Evolutionary conservation across 2,888 invertebrate species (phyloP).

Genomic region (Athripsodes cinereus): DNA sequence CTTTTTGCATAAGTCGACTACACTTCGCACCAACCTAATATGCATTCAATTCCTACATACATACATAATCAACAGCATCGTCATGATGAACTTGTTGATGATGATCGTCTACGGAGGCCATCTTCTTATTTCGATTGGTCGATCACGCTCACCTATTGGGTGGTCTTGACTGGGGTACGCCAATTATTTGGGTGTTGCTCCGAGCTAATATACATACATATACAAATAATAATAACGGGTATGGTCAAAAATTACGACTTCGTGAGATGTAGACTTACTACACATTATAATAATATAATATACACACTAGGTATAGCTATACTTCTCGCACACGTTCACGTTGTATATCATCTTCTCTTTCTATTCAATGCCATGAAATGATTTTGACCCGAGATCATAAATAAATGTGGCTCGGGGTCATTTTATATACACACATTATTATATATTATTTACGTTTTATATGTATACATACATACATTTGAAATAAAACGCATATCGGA

Average conservation of each 20-base stretch:
- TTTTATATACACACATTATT: neutral
- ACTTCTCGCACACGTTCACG: neutral
- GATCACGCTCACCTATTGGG: conserved; percentile 17
- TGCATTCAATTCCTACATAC: no score
- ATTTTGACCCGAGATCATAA: conserved; percentile 22
- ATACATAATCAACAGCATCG: no score
- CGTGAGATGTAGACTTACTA: conserved; percentile 9
- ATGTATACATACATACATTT: no score
- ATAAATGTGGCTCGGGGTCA: conserved; percentile 14
- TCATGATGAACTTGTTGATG: no score
- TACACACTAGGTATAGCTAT: no score
- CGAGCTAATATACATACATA: no score
- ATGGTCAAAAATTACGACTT: conserved; percentile 22
- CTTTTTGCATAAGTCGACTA: no score
- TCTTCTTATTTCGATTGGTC: conserved; percentile 14
- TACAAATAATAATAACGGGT: no score
- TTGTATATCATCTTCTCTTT: neutral
- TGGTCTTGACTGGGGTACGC: conserved; percentile 19
- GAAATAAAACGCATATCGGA: no score
- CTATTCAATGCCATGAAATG: conserved; percentile 13
- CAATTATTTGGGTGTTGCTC: conserved; percentile 27
- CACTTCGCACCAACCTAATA: no score
- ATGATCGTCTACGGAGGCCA: conserved; percentile 7
- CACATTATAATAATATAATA: no score
- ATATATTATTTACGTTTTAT: neutral